phyloP scores from a whole-genome alignment of 2,113 vertebrate genomes.

The Aythya baeri region DNA sequence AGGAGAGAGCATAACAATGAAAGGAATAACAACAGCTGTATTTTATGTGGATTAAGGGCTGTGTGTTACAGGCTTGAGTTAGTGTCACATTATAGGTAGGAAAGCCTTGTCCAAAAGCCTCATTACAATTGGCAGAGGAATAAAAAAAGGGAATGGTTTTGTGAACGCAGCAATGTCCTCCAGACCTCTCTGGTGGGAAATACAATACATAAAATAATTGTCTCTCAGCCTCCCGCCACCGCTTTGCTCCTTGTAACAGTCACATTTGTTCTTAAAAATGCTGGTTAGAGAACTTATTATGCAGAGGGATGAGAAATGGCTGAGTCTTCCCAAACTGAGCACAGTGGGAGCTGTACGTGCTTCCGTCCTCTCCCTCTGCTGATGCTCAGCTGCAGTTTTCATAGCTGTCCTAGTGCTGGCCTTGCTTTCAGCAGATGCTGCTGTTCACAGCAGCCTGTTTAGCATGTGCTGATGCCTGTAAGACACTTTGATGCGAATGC shows the following conservation, averaged over 20 bases:
- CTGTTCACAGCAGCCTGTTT: neutral
- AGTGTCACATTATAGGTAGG: constrained; percentile 2
- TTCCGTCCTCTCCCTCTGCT: neutral
- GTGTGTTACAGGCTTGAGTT: neutral
- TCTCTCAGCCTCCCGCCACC: neutral
- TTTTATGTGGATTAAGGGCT: constrained; percentile 45
- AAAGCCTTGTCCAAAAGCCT: neutral
- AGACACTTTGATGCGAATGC: neutral
- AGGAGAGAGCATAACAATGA: neutral
- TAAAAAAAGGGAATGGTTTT: constrained; percentile 13
- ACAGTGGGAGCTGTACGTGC: neutral
- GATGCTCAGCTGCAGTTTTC: neutral
- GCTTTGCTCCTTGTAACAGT: constrained; percentile 13
- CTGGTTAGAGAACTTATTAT: constrained; percentile 7
- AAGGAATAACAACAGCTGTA: neutral
- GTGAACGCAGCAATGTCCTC: constrained; percentile 15
- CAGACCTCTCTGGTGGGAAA: constrained; percentile 13
- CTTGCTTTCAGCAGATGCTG: neutral
- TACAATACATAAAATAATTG: constrained; percentile 35
- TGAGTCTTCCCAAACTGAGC: neutral
- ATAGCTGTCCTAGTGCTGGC: neutral
- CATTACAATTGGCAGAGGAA: constrained; percentile 7
- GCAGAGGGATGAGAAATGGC: neutral
- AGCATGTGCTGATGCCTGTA: neutral
- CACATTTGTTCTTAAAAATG: constrained; percentile 19